Percentiles rank a stretch among this genome's conserved stretches.
Conservation (phyloP, 64 coral and sea anemone species). For the Pocillopora verrucosa region DNA sequence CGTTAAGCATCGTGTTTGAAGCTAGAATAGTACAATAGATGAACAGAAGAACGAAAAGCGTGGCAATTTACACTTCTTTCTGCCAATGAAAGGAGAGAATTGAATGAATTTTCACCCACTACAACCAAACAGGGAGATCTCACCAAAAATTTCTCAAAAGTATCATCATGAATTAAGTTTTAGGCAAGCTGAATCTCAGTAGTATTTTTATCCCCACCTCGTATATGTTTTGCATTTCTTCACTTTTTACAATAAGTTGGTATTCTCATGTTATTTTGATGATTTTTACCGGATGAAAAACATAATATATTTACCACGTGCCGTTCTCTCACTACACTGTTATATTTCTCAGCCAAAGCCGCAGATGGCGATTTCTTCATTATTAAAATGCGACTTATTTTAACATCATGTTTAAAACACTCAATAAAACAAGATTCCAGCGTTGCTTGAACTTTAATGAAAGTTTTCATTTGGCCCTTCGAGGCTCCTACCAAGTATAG, state of each 20-base stretch:
- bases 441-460: not conserved
- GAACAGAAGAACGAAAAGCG: not conserved
- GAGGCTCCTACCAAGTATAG: not conserved
- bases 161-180: not conserved
- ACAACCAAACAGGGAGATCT: not conserved
- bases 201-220: not conserved
- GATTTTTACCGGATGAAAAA: not conserved
- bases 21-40: not conserved
- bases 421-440: not conserved
- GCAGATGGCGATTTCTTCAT: slow-evolving; percentile 8
- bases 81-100: not conserved
- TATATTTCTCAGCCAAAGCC: not conserved
- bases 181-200: not conserved
- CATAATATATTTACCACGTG: not conserved
- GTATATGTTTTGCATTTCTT: not conserved
- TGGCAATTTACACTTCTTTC: not conserved
- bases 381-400: not conserved
- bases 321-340: not conserved
- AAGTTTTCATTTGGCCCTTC: not conserved
- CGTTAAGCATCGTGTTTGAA: slow-evolving; percentile 5
- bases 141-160: not conserved
- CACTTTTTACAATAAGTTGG: not conserved
- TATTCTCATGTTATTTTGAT: no score
- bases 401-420: not conserved
- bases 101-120: not conserved